Base-by-base conservation (phyloP, 2,797 vertebrate genomes). In the Sciurus carolinensis region DNA sequence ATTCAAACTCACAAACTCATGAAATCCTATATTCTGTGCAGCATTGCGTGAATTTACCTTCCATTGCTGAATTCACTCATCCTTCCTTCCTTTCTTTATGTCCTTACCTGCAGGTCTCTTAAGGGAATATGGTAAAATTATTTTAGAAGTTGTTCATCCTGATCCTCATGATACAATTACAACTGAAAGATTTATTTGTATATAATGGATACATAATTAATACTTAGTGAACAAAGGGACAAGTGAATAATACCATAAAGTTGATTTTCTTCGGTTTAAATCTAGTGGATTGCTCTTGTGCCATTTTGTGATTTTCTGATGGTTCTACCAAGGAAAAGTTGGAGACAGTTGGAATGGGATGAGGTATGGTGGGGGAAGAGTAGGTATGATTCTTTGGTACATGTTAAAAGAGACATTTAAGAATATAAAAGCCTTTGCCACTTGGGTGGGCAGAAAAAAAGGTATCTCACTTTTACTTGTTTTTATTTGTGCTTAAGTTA, bases 81-180 rank as follows among this genome's bases (percentile, higher is more conserved):
- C 52, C 26, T 87, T 64, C 26, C 12, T 71, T 90, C 72, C n/a
- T 67, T 66, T 18, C 30, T 17, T 87, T 80, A 36, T 52, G 6
- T 77, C 33, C 36, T 81, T 71, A 54, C 22, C 8, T 88, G 52
- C n/a, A 82, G 52, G 30, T 57, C 7, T 87, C 24, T 85, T 64
- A 59, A 94, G 36, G 54, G 26, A 83, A 62, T 50, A 69, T 54
- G 75, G 18, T 24, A 54, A 44, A 36, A 67, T 75, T 9, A 44
- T 87, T 20, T 71, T 42, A 57, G 36, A 88, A 87, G n/a, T 72
- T 77, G 4, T 82, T 96, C 82, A 24, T 89, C 26, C n/a, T 87
- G 22, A 84, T 88, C 24, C 52, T 79, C 83, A 22, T 3, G 6
- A 76, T 87, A 73, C 22, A 81, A 66, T 89, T 92, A 73, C 90